Percentiles rank a stretch among this genome's conserved stretches.
Evolutionary conservation across 1,140 invertebrate genomes (phyloP).

Genomic region (Drosophila athabasca): DNA sequence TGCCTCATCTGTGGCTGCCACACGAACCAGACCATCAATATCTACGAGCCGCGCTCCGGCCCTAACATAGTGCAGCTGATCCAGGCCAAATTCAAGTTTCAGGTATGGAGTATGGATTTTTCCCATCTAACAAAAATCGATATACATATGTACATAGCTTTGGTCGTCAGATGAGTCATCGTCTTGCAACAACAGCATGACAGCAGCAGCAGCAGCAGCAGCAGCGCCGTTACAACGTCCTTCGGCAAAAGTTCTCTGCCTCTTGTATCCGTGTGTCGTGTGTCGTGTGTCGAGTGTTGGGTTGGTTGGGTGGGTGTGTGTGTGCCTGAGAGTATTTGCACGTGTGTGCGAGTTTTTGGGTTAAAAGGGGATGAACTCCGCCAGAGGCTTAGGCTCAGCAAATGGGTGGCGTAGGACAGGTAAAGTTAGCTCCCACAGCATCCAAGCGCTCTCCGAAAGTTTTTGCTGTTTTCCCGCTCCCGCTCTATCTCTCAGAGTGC

Average conservation of each 20-base stretch:
- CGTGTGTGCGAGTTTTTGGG: slow-evolving; percentile 40
- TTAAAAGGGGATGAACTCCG: slow-evolving; percentile 70
- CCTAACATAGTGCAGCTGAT: slow-evolving; percentile 83
- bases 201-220: too few relatives aligned
- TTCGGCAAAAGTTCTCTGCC: slow-evolving; percentile 42
- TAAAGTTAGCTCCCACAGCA: slow-evolving; percentile 28
- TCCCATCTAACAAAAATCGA: slow-evolving; percentile 39
- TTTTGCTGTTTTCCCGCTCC: not conserved
- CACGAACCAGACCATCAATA: slow-evolving; percentile 82
- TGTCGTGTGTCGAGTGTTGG: too few relatives aligned
- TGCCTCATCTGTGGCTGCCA: slow-evolving; percentile 83
- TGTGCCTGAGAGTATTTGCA: slow-evolving; percentile 3
- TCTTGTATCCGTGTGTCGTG: slow-evolving; percentile 14
- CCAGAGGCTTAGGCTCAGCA: slow-evolving; percentile 3
- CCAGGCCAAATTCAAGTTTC: slow-evolving; percentile 83
- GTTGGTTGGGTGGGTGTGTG: too few relatives aligned
- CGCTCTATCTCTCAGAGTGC: not conserved
- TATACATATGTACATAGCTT: slow-evolving; percentile 32
- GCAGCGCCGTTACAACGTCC: slow-evolving; percentile 40
- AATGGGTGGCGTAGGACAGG: not conserved
- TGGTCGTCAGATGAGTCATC: slow-evolving; percentile 44
- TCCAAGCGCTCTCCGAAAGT: slow-evolving; percentile 10
- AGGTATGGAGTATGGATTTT: slow-evolving; percentile 74
- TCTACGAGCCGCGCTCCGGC: slow-evolving; percentile 80
- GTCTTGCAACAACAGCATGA: slow-evolving; percentile 14